Conservation (phyloP, 2,888 invertebrate genomes). For the Drosophila anomalata region DNA sequence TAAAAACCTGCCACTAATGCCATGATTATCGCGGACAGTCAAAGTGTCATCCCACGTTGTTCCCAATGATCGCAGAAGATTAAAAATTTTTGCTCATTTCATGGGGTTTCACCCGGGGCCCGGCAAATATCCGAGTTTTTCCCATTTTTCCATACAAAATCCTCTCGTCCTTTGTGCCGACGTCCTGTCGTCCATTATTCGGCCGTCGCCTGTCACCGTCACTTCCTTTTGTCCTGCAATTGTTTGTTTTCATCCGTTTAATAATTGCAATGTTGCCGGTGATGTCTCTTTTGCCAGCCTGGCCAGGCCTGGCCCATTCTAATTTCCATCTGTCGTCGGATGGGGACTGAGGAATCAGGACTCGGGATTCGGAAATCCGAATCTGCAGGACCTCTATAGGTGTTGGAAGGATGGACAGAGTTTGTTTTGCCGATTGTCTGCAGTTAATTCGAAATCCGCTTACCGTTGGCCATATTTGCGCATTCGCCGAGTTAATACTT, state of each 20-base stretch:
- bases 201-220: constrained; percentile 50
- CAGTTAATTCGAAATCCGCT: constrained; percentile 72
- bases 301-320: constrained; percentile 45
- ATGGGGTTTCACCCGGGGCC: constrained; percentile 54
- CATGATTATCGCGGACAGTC: constrained; percentile 21
- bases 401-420: constrained; percentile 14
- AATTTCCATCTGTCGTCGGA: constrained; percentile 53
- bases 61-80: constrained; percentile 37
- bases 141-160: constrained; percentile 34
- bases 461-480: constrained; percentile 68
- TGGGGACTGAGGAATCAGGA: constrained; percentile 2
- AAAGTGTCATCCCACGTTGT: constrained; percentile 36
- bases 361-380: constrained; percentile 33
- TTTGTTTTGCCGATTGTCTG: constrained; percentile 49
- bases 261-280: constrained; percentile 62
- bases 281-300: constrained; percentile 55
- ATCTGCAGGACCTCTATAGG: neutral
- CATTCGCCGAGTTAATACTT: constrained; percentile 72
- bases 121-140: constrained; percentile 54
- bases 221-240: constrained; percentile 38
- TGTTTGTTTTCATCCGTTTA: constrained; percentile 51
- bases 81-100: constrained; percentile 71
- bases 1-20: constrained; percentile 34
- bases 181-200: constrained; percentile 42
- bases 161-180: constrained; percentile 35